Conservation (phyloP, 2,888 invertebrate genomes). For the Epiblema foenella region DNA sequence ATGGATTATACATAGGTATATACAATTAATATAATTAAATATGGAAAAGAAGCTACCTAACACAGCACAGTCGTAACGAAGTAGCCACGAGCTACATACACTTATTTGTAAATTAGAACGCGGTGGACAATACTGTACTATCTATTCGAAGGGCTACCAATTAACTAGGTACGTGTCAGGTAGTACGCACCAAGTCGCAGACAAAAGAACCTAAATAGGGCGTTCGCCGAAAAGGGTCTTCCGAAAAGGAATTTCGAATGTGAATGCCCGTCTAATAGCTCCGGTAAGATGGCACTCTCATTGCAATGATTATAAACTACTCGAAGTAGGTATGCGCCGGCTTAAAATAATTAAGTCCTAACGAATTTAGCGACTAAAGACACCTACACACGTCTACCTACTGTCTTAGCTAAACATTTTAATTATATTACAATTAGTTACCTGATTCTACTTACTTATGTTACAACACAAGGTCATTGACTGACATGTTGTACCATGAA, state of each 20-base stretch:
- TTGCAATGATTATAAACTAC: not conserved
- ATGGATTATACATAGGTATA: no score
- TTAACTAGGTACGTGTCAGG: not conserved
- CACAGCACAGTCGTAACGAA: not conserved
- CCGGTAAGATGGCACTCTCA: not conserved
- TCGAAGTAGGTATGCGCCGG: not conserved
- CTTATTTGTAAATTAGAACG: not conserved
- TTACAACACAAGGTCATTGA: slow-evolving; percentile 4
- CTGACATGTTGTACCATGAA: slow-evolving; percentile 5
- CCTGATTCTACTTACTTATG: not conserved
- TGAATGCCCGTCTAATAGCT: not conserved
- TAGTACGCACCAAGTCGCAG: not conserved
- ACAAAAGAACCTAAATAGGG: not conserved
- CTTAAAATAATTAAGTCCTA: not conserved
- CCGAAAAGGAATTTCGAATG: not conserved
- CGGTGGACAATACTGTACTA: not conserved
- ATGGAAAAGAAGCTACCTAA: not conserved
- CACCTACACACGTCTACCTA: not conserved
- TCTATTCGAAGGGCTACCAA: not conserved
- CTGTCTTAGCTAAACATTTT: not conserved
- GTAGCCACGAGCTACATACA: not conserved
- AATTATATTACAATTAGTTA: slow-evolving; percentile 6
- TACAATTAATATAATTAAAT: no score
- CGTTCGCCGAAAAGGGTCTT: not conserved
- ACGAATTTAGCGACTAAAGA: not conserved